A percentile compares a stretch with the other conserved stretches of the same genome.
phyloP scores from a whole-genome alignment of 2,888 invertebrate species.

The Drosophila fulvimacula region DNA sequence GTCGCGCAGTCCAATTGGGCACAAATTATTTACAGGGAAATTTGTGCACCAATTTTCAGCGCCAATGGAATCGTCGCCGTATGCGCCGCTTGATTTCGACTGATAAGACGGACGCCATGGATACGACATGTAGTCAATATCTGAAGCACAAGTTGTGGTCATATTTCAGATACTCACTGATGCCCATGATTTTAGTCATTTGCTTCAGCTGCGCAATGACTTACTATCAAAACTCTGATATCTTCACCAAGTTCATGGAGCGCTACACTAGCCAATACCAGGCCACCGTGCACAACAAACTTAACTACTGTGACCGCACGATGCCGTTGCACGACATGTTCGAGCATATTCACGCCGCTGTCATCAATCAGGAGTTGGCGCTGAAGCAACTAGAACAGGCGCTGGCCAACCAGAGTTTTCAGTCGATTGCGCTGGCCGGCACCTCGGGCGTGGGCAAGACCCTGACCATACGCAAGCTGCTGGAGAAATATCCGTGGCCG shows the following conservation, averaged over 20 bases:
- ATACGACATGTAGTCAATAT: not conserved
- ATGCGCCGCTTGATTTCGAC: conserved; percentile 32
- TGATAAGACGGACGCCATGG: not conserved
- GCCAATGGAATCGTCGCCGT: conserved; percentile 42
- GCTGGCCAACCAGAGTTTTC: conserved; percentile 59
- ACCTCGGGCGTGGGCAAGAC: conserved; percentile 82
- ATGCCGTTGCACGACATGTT: conserved; percentile 57
- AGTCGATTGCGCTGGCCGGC: conserved; percentile 77
- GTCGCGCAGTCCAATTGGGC: conserved; percentile 17
- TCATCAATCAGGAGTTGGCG: conserved; percentile 68
- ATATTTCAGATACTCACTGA: conserved; percentile 20
- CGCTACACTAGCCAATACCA: conserved; percentile 74
- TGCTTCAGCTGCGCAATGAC: conserved; percentile 14
- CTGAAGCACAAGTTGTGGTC: not conserved
- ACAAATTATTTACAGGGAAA: conserved; percentile 12
- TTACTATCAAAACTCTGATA: conserved; percentile 18
- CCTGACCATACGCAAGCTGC: conserved; percentile 67
- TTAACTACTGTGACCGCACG: conserved; percentile 73
- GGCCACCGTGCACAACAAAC: conserved; percentile 74
- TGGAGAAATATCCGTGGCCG: conserved; percentile 79
- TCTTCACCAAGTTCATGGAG: conserved; percentile 30
- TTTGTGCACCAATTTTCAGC: conserved; percentile 34
- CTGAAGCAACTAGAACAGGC: conserved; percentile 66
- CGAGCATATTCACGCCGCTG: conserved; percentile 41
- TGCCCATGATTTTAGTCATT: conserved; percentile 7